Evolutionary conservation across 2,888 invertebrate species (phyloP).

Genomic region (Homarus gammarus): DNA sequence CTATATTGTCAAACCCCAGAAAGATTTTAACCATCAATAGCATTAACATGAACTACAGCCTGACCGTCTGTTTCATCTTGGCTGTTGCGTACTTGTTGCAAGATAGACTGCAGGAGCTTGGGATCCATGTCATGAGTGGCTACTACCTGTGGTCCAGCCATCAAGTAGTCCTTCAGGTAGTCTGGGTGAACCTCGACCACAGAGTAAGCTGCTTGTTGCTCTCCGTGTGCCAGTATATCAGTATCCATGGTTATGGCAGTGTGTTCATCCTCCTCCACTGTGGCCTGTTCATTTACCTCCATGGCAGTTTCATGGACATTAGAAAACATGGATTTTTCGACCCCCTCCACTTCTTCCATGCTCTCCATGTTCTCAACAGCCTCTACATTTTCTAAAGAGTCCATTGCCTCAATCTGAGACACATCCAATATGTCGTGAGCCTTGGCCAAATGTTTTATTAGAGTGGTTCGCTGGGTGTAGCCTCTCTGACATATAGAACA

Average conservation of each 20-base stretch:
- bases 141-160: constrained; percentile 61
- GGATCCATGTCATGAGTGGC: constrained; percentile 69
- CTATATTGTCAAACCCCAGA: background rate
- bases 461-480: constrained; percentile 69
- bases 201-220: constrained; percentile 56
- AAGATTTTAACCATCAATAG: constrained; percentile 43
- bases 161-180: constrained; percentile 66
- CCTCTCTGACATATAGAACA: constrained; percentile 71
- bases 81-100: constrained; percentile 62
- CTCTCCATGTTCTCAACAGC: constrained; percentile 71
- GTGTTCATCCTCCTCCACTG: constrained; percentile 35
- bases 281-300: background rate
- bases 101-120: constrained; percentile 69
- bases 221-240: constrained; percentile 52
- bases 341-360: constrained; percentile 61
- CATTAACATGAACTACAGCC: constrained; percentile 63
- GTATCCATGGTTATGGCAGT: constrained; percentile 61
- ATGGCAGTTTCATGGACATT: constrained; percentile 36
- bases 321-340: constrained; percentile 35
- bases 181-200: constrained; percentile 68
- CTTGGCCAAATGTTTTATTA: constrained; percentile 71
- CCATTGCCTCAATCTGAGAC: constrained; percentile 46
- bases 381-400: constrained; percentile 57
- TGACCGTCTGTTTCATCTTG: constrained; percentile 30
- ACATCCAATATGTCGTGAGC: constrained; percentile 60